Base-by-base conservation (phyloP, 2,888 invertebrate genomes). In the Gerris lacustris region DNA sequence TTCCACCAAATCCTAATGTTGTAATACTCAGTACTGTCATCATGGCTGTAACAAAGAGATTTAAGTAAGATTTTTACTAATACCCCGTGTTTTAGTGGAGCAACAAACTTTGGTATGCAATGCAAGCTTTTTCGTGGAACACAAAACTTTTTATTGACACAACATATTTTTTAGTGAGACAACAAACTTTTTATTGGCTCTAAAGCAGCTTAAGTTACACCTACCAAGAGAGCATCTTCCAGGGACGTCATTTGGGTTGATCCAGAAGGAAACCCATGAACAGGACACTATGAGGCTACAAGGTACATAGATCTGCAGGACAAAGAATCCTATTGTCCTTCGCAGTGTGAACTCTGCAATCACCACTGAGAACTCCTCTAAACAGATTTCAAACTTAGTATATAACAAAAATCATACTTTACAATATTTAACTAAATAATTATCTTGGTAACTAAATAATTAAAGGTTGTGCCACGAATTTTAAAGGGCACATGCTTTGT, bases 211-310 rank as follows among this genome's bases (percentile, higher is more conserved):
- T n/a, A n/a, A n/a, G 31, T 31, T 31, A 31, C 15, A 72, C 78
- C 77, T 76, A 86, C 86, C 86, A 70, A 87, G 77, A 6, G 85
- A 84, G 2, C 86, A 86, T 72, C 87, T 77, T 31, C 86, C 87
- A 6, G 86, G 86, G 0, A 86, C 86, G 15, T 86, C 86, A 75
- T 86, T 85, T 73, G 86, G 86, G 78, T 86, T 86, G 74, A 86
- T 86, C 86, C 86, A 86, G 78, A 86, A 86, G 15, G 84, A 84
- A n/a, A 86, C 86, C 86, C 86, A 87, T 7, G 85, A 85, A 69
- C 86, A 80, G 82, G 85, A 85, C 6, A 87, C 86, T 72, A 86
- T 86, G 62, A 86, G 80, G 55, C 84, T 84, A 74, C 86, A 86
- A 6, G 86, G 86, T 43, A 86, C 81, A 78, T 86, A 86, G 6